phyloP scores from a whole-genome alignment of 2,797 vertebrate species.

The Siniperca scherzeri region DNA sequence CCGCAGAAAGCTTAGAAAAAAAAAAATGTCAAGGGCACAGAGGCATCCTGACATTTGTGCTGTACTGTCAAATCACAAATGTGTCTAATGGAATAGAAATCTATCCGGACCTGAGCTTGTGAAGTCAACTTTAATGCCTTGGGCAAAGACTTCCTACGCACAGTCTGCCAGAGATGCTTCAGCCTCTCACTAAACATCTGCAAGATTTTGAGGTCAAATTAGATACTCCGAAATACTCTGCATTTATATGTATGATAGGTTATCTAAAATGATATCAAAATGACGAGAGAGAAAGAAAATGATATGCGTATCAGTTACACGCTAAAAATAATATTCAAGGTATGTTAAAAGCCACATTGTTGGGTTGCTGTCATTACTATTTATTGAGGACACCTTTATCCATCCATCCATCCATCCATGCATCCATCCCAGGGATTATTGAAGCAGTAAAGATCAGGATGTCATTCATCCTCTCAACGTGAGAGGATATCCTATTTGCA shows the following conservation, averaged over 20 bases:
- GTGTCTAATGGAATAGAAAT: slow-evolving; percentile 29
- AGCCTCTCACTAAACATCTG: slow-evolving; percentile 10
- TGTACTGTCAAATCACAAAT: slow-evolving; percentile 39
- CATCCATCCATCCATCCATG: slow-evolving; percentile 38
- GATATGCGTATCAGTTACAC: background rate
- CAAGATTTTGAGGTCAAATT: slow-evolving; percentile 3
- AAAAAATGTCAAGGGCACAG: slow-evolving; percentile 1
- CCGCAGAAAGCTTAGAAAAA: background rate
- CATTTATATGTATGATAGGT: background rate
- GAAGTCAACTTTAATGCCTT: slow-evolving; percentile 14
- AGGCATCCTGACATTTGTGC: slow-evolving; percentile 29
- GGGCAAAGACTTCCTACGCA: background rate
- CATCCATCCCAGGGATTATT: slow-evolving; percentile 36
- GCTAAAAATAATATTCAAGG: background rate
- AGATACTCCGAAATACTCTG: background rate
- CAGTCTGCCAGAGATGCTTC: slow-evolving; percentile 7
- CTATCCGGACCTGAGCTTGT: slow-evolving; percentile 15
- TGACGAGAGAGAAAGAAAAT: no score
- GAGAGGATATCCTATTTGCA: slow-evolving; percentile 73
- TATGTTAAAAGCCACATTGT: background rate
- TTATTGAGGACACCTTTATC: slow-evolving; percentile 44
- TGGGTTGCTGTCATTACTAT: slow-evolving; percentile 24
- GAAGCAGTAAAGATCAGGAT: slow-evolving; percentile 72
- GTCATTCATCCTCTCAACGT: slow-evolving; percentile 75
- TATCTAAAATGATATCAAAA: no score